phyloP scores from a whole-genome alignment of 2,113 vertebrate species.

The Phasianus colchicus region DNA sequence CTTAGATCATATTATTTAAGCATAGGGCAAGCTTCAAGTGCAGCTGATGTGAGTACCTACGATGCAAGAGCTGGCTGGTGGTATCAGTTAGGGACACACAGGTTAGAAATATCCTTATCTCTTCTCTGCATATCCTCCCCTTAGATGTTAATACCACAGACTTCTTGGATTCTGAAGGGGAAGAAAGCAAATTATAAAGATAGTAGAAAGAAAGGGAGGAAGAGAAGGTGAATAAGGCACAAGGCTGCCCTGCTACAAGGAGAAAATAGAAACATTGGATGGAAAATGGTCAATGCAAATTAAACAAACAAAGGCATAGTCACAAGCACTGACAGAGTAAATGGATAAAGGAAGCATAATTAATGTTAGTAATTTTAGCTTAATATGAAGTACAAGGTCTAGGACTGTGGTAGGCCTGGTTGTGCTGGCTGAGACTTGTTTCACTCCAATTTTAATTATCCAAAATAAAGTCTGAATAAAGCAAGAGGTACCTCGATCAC shows the following conservation, averaged over 20 bases:
- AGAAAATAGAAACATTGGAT: neutral
- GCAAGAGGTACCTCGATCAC: neutral
- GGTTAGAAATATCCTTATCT: neutral
- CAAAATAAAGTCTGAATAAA: neutral
- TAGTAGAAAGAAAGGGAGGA: neutral
- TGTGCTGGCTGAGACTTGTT: accelerated
- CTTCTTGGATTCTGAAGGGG: neutral
- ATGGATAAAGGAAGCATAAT: neutral
- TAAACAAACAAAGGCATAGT: neutral
- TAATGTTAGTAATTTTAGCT: neutral
- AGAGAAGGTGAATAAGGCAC: neutral
- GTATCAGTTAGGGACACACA: neutral
- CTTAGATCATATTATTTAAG: neutral
- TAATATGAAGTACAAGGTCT: neutral
- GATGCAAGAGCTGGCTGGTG: neutral
- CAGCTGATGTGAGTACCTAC: neutral
- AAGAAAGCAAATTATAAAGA: neutral
- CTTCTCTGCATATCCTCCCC: neutral
- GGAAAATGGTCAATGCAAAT: neutral
- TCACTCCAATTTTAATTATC: neutral
- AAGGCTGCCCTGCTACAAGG: neutral
- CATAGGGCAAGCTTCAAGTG: neutral
- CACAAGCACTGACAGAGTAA: neutral
- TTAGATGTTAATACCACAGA: neutral
- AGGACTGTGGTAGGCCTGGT: neutral